Percentiles rank a stretch among this genome's conserved stretches.
Evolutionary conservation across 2,888 invertebrate genomes (phyloP).

Genomic region (Tortricodes alternella): DNA sequence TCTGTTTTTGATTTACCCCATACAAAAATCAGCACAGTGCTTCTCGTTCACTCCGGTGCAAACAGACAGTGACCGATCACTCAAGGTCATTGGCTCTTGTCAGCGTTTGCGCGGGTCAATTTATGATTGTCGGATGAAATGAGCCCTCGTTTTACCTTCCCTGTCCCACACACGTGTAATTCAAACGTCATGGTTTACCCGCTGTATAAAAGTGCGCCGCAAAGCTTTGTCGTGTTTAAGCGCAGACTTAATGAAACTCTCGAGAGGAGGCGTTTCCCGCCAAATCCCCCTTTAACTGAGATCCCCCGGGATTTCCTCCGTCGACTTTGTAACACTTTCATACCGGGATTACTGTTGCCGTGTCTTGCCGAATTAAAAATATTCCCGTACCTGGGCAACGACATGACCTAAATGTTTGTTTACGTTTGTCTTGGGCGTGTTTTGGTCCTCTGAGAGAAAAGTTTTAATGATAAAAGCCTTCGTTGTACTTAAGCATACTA

Average conservation of each 20-base stretch:
- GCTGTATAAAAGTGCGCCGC: slow-evolving; percentile 37
- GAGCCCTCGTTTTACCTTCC: no score
- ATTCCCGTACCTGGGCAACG: slow-evolving; percentile 25
- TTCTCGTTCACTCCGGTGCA: no score
- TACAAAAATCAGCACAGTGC: no score
- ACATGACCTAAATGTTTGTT: slow-evolving; percentile 29
- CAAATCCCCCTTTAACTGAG: slow-evolving; percentile 52
- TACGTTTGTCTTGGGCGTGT: slow-evolving; percentile 8
- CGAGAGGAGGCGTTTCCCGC: slow-evolving; percentile 50
- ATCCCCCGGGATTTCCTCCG: slow-evolving; percentile 50
- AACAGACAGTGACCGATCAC: no score
- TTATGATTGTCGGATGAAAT: no score
- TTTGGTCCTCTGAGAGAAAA: neutral
- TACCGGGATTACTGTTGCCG: slow-evolving; percentile 43
- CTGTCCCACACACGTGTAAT: slow-evolving; percentile 23
- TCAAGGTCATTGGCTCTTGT: no score
- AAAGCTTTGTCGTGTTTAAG: slow-evolving; percentile 60
- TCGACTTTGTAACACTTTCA: slow-evolving; percentile 57
- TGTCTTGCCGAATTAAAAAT: slow-evolving; percentile 29
- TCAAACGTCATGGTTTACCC: slow-evolving; percentile 40
- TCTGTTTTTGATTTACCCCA: no score
- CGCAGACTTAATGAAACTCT: slow-evolving; percentile 67
- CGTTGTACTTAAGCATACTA: no score
- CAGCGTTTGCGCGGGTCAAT: no score
- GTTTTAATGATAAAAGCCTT: no score